Conservation (phyloP, 1,140 invertebrate species). For the Euwallacea fornicatus region DNA sequence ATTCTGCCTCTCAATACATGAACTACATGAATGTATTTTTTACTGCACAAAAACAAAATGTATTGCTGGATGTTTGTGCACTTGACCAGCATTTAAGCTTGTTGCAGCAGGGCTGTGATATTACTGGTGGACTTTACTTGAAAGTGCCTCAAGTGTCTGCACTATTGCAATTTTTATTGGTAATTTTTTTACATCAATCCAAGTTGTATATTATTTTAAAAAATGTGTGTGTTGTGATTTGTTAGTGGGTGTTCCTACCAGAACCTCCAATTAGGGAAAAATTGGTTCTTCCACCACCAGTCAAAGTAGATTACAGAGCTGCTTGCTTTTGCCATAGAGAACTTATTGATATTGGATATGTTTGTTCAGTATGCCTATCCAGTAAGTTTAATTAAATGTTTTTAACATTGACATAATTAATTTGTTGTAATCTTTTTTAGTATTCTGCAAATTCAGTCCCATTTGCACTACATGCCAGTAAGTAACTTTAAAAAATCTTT, state of each 20-base stretch:
- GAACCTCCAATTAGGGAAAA: constrained; percentile 77
- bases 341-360: constrained; percentile 93
- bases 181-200: constrained; percentile 51
- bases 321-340: constrained; percentile 98
- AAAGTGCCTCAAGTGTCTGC: constrained; percentile 77
- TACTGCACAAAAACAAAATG: constrained; percentile 87
- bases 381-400: constrained; percentile 63
- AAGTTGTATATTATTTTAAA: constrained; percentile 41
- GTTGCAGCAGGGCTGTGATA: constrained; percentile 94
- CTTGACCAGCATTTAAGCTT: constrained; percentile 88
- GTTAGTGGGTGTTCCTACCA: constrained; percentile 90
- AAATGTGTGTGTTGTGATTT: no score
- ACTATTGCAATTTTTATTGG: constrained; percentile 91
- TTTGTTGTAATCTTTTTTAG: constrained; percentile 57
- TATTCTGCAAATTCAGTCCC: constrained; percentile 96
- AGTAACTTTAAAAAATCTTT: constrained; percentile 55
- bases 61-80: constrained; percentile 92
- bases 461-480: constrained; percentile 97
- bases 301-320: constrained; percentile 92
- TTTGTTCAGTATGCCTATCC: constrained; percentile 96
- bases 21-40: constrained; percentile 99
- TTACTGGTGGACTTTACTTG: constrained; percentile 89
- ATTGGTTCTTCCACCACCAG: constrained; percentile 84
- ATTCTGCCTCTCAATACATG: constrained; percentile 94
- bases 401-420: constrained; percentile 2